These are phyloP conservation scores for Lagopus leucura DNA, from an alignment of 2,113 vertebrate genomes.

Conservation along the genomic window DNA sequence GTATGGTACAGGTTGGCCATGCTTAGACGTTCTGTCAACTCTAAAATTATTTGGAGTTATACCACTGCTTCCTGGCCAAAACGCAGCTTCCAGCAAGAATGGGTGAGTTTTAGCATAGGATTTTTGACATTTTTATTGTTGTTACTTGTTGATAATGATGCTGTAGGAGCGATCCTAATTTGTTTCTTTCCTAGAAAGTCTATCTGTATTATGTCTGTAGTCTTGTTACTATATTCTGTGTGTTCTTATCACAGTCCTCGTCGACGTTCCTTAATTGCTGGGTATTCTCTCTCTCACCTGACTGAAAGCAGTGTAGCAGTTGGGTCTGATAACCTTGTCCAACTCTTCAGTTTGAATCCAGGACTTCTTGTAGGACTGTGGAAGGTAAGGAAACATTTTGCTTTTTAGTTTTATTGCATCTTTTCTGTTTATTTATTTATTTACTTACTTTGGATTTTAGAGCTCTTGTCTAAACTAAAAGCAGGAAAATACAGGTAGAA, in stretches of 20 bases:
- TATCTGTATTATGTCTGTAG: neutral
- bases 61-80: slow-evolving; percentile 73
- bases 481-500: neutral
- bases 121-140: neutral
- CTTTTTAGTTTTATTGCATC: neutral
- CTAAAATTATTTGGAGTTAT: slow-evolving; percentile 83
- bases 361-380: slow-evolving; percentile 85
- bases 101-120: slow-evolving; percentile 60
- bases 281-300: slow-evolving; percentile 73
- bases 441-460: neutral
- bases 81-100: slow-evolving; percentile 2
- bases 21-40: slow-evolving; percentile 71
- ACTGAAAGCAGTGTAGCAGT: slow-evolving; percentile 38
- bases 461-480: neutral
- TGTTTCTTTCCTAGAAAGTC: neutral
- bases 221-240: neutral
- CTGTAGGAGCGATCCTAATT: neutral
- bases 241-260: slow-evolving; percentile 73
- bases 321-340: slow-evolving; percentile 80
- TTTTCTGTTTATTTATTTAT: too few relatives aligned
- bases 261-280: slow-evolving; percentile 81
- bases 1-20: slow-evolving; percentile 76
- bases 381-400: slow-evolving; percentile 79
- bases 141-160: neutral
- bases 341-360: slow-evolving; percentile 77